Evolutionary conservation across 2,113 vertebrate genomes (phyloP), one percentile per base, ranked within the genome.

Genomic region (Pseudorasbora parva): DNA sequence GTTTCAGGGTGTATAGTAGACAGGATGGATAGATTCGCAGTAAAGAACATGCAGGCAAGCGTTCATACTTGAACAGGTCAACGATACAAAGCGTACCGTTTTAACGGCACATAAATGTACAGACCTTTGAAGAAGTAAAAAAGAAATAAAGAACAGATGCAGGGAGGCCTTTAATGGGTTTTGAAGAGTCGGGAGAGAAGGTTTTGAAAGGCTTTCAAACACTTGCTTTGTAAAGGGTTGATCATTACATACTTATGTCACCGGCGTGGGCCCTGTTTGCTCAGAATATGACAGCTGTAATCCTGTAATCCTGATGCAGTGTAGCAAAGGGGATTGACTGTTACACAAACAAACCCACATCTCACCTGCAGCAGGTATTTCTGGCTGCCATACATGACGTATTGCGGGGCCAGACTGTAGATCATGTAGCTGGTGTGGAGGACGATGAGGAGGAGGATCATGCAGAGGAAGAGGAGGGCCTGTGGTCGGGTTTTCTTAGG

Each of bases 371-470:
- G 86, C 59, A 97, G 89, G 87, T 99, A 99, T 85, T 97, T 99
- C 91, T 99, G 98, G 91, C 97, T 99, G 92, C 98, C 98, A 73
- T 98, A 99, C 97, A 99, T 99, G 83, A 98, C 97, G 57, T 99
- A 99, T 69, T 99, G 97, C 3, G 98, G 98, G 2, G 98, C 98
- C 62, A 99, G 96, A 87, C 97, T 99, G 89, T 99, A 99, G 89
- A 99, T 98, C 96, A 99, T 97, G 88, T 99, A 98, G 90, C 96
- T 99, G 73, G 96, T 98, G 91, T 99, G 97, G 80, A 99, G 97
- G 81, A 99, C 97, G 84, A 99, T 98, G 86, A 99, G 90, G 19
- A 99, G 94, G 41, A 99, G 96, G 90, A 99, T 99, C 97, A 99
- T 98, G 85, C 98, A 99, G 76, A 99, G 97, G 91, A 99, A 98